Evolutionary conservation across 2,113 vertebrate genomes (phyloP), one percentile per base, ranked within the genome.

Genomic region (Halichoerus grypus): DNA sequence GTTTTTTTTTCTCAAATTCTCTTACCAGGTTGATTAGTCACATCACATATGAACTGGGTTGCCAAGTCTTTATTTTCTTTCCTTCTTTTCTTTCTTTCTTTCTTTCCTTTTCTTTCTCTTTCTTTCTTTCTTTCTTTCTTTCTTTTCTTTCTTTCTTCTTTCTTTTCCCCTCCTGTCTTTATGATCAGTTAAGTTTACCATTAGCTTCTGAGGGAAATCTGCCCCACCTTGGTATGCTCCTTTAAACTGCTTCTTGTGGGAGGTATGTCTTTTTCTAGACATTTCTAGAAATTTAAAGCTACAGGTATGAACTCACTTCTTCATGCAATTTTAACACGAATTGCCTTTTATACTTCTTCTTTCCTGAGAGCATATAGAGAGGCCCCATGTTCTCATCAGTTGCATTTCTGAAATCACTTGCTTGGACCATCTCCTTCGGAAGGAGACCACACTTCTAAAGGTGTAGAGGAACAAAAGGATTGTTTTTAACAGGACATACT

Each of bases 201-300:
- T 74, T 86, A 79, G 59, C 11, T n/a, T 94, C 31, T 7, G 65
- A 72, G 39, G 22, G 77, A 85, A 89, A 28, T 81, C 31, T 88
- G 46, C 18, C 22, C 13, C 24, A 7, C 11, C 72, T 55, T 42
- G 39, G 12, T 8, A 59, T 5, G 11, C 0, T 31, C 31, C n/a
- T n/a, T 33, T 92, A 67, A 59, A 69, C 2, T 13, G 1, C 36
- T 89, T 94, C 81, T 83, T 39, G 7, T 57, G 33, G 33, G n/a
- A 91, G 28, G 3, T 21, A 61, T 33, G 36, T 4, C 33, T 67
- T 97, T 86, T 91, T 71, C 39, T 65, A 81, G 65, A 72, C 13
- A 79, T 46, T 93, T 86, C 65, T 65, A 96, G 90, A 94, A 61
- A 39, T 13, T 65, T 24, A 69, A 92, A 87, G 71, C 76, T 51